Base-by-base conservation (phyloP, 1,140 invertebrate species). In the Oncopeltus fasciatus region DNA sequence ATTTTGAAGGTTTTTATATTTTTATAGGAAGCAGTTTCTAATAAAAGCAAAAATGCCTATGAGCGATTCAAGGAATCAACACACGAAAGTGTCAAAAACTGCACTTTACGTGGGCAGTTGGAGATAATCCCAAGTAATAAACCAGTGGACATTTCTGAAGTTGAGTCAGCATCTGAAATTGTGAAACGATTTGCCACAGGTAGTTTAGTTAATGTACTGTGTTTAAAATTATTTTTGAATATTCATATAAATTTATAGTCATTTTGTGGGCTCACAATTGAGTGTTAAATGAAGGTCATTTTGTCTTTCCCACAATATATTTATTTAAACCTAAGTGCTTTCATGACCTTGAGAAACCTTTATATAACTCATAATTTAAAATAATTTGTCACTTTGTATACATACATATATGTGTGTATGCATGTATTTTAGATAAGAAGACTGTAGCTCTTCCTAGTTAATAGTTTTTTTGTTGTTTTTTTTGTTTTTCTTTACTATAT, bases 101-200 rank as follows among this genome's bases (percentile, higher is more conserved):
- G 94, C 70, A 93, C 95, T 1, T 76, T 99, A 4, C 81, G 95
- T 58, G 95, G 95, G 0, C 94, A 98, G 70, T 74, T 98, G 49
- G 87, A 96, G 68, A 75, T 98, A 2, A 80, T 87, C 2, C 87
- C 80, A 46, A 73, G 84, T 53, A 85, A 89, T 57, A 81, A 84
- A 62, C 78, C 86, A 20, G 80, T 98, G 43, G 82, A 91, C 29
- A 77, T 99, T 2, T 75, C 80, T 0, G 90, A 98, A 73, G 93
- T 98, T 5, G 95, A 92, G 74, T 80, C 92, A 0, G 95, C 95
- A 16, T 79, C 85, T 2, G 88, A 94, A 70, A 99, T 99, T 71
- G 95, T 99, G 0, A 98, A 97, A 73, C 78, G 95, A 69, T 98
- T 84, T 73, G 79, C 74, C 57, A 84, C 83, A 65, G 81, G 80